Evolutionary conservation across 2,888 invertebrate species (phyloP), one percentile per base, ranked within the genome.

Genomic region (Corbicula japonica): DNA sequence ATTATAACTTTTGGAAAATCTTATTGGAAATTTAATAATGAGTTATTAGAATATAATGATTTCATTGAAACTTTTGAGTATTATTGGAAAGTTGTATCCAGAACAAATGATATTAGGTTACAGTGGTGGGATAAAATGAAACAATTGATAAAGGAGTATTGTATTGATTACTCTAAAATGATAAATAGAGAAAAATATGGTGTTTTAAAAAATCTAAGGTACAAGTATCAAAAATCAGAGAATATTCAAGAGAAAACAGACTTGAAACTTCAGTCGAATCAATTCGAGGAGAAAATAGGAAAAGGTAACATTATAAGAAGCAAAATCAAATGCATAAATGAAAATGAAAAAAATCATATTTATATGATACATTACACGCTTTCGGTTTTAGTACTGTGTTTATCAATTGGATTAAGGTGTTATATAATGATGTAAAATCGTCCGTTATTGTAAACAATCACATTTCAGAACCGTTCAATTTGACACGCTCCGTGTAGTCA

Each of bases 301-400:
- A 38, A 60, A 30, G 73, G 73, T 15, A 18, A 21, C 2, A 12
- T 52, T 18, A 74, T 68, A 5, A 60, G 74, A 54, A 74, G 74
- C 34, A 74, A 52, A 68, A 30, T 30, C 6, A 38, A 68, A n/a
- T 38, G 50, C 5, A 44, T 68, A 6, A 32, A 61, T 62, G 35
- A 38, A 30, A 71, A 71, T 41, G 71, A 71, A 61, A 61, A 61
- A n/a, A 82, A 56, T 62, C 71, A 21, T 86, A 72, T 69, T n/a
- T 87, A 23, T 82, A 77, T 72, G 62, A 80, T 58, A 66, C 70
- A 8, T 58, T 88, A 41, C 2, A 62, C 10, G 34, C 71, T 15
- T 86, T 82, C 66, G 83, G 84, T n/a, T 85, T 88, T 81, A 65
- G 77, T 26, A 28, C 68, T 28, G 41, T 66, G 41, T 80, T 87